phyloP scores from a whole-genome alignment of 1,140 invertebrate species.

The Tetraneura akinire region DNA sequence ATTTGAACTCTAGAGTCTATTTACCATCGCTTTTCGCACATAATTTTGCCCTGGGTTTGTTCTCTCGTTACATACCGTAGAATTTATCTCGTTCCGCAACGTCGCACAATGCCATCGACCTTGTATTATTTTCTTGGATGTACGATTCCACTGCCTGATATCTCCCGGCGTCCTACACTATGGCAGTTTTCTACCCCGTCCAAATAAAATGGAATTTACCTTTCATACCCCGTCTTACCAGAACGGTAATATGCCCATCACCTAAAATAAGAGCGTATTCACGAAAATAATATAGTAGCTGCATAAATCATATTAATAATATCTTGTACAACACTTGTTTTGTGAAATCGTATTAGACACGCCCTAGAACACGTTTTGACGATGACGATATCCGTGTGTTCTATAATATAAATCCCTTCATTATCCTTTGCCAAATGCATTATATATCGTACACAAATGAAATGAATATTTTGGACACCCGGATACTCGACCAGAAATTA shows the following conservation, averaged over 20 bases:
- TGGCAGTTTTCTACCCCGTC: not conserved
- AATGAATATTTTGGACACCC: no score
- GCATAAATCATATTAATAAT: not conserved
- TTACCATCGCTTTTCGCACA: not conserved
- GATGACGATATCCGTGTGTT: no score
- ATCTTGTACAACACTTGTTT: no score
- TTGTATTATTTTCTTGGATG: not conserved
- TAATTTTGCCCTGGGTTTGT: slow-evolving; percentile 1
- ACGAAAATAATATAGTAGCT: not conserved
- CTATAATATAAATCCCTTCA: no score
- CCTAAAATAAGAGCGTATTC: no score
- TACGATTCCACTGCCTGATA: not conserved
- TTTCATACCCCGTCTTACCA: no score
- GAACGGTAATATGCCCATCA: no score
- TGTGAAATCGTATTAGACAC: no score
- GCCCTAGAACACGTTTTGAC: no score
- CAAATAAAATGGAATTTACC: not conserved
- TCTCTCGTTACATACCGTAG: not conserved
- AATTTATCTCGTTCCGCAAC: slow-evolving; percentile 34
- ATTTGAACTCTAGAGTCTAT: slow-evolving; percentile 11
- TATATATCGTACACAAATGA: no score
- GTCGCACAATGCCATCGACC: slow-evolving; percentile 18
- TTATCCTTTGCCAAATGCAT: no score
- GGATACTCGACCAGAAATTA: no score
- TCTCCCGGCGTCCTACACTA: not conserved